Base-by-base conservation (phyloP, 2,797 vertebrate genomes). In the Chaetophractus vellerosus region DNA sequence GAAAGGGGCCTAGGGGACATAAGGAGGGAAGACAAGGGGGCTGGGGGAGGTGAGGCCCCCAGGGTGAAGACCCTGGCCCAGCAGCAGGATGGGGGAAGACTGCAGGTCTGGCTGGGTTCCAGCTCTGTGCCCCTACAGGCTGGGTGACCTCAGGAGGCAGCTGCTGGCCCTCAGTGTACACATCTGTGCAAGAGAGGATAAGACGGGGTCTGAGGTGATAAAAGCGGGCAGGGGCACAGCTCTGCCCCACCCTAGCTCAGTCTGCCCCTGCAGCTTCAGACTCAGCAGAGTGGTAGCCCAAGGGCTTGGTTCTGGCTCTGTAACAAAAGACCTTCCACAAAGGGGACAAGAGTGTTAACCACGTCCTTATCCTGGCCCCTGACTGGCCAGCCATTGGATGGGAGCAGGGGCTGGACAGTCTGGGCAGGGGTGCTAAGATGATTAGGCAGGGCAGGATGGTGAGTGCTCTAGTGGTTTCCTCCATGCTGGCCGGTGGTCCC, bases 391-490 rank as follows among this genome's bases (percentile, higher is more conserved):
- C 87, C 88, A 36, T 80, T 50, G 83, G 79, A 41, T 55, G 87
- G 81, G 95, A 91, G 76, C 69, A 72, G 81, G 89, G 95, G 80
- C 95, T 98, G 96, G 98, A 98, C 97, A 97, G 98, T 98, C 96
- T 97, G 98, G 96, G 97, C 96, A 71, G 84, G 87, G 98, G 96
- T 96, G 87, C 90, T 9, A 64, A 93, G 79, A 64, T 0, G 14
- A 76, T 66, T 21, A 89, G 93, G 94, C 55, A 69, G 93, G 86
- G 72, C 38, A 59, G 63, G 68, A 36, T 1, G 9, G 15, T 8
- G 45, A 52, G 33, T n/a, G 33, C 64, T 86, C 98, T 99, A 99
- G 98, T 99, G 99, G 97, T 98, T 99, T 90, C 99, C 99, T 0
- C 98, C 98, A 0, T 98, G 98, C 64, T 69, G 98, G 95, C 98